Base-by-base conservation (phyloP, 2,888 invertebrate genomes). In the Harpalus rufipes region DNA sequence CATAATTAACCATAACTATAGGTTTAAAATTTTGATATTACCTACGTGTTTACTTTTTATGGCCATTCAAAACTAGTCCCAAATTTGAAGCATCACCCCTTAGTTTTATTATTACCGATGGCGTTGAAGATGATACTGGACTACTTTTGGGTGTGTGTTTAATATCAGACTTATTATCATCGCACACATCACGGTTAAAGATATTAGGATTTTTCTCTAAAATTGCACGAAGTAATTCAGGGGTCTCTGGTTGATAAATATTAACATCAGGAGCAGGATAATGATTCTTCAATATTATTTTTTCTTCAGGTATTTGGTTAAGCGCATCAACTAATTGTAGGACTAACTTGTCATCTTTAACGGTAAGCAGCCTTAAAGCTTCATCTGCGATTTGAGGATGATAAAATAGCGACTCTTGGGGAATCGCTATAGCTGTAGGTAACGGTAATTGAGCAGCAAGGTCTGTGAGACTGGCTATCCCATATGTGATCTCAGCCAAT, bases 381-480 rank as follows among this genome's bases (percentile, higher is more conserved):
- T 98, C 98, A 91, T 98, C 98, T 86, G 97, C 97, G 86, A 98
- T 97, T 88, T 97, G 94, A 16, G 97, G 97, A 92, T 98, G 98
- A 92, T 97, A 98, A 87, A 98, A 92, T 89, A 98, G 93, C 78
- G 98, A 98, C 92, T 97, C 96, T 89, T 96, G 96, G 87, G 97
- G 97, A 90, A 97, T 92, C 87, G 98, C 97, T 88, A 97, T 97
- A 87, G 99, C 97, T 88, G 97, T 97, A 87, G 99, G 98, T 89
- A 99, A 94, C 89, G 98, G 98, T 94, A 99, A 95, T 93, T 98
- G 98, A 90, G 98, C 97, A 91, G 98, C 93, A 96, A 96, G 94
- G 93, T 98, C 98, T 89, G 98, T 97, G 88, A 98, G 95, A 94
- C 98, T 98, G 92, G 98, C 96, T 92, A 98, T 96, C 93, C 98